Evolutionary conservation across 2,888 invertebrate genomes (phyloP).

Genomic region (Polietes domitor): DNA sequence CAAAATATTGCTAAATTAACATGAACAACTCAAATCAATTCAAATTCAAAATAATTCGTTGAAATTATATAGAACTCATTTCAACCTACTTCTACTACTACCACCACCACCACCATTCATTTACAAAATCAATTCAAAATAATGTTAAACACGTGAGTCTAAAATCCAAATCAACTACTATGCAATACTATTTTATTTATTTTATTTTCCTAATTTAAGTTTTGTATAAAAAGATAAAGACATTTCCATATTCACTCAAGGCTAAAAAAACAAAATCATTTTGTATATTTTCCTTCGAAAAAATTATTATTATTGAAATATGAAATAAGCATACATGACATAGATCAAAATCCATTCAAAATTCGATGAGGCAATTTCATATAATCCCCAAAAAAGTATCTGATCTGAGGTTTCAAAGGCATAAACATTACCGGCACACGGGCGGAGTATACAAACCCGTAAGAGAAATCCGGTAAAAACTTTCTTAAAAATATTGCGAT

Average conservation of each 20-base stretch:
- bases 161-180: conserved; percentile 46
- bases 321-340: too few species aligned
- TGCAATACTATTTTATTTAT: conserved; percentile 46
- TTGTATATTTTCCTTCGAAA: background rate
- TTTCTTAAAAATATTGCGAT: too few species aligned
- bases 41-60: background rate
- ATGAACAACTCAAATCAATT: conserved; percentile 1
- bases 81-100: conserved; percentile 33
- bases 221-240: conserved; percentile 39
- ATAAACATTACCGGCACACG: too few species aligned
- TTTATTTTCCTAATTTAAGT: conserved; percentile 44
- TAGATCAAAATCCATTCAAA: background rate
- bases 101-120: conserved; percentile 1
- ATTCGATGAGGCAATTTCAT: background rate
- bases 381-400: background rate
- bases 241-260: conserved; percentile 6
- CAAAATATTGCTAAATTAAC: conserved; percentile 59
- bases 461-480: too few species aligned
- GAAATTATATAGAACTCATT: conserved; percentile 45
- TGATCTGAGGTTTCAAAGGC: background rate
- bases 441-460: too few species aligned
- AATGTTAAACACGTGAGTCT: conserved; percentile 65
- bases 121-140: conserved; percentile 52
- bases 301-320: background rate
- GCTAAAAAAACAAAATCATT: background rate